These are phyloP conservation scores for Sitophilus oryzae DNA, from an alignment of 1,140 invertebrate genomes.

Conservation along the genomic window DNA sequence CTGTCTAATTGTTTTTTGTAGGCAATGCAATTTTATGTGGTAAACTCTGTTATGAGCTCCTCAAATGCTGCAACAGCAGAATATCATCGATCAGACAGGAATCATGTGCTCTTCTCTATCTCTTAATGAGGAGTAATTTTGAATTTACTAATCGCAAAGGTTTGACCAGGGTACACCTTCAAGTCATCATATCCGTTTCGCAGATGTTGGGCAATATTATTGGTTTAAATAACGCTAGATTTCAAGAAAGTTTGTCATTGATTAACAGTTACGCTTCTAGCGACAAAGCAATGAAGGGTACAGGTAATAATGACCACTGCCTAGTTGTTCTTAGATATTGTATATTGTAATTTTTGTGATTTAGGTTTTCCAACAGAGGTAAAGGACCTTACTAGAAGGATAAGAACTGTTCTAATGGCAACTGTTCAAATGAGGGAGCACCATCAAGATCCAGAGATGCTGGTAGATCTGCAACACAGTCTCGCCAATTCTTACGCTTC, in stretches of 20 bases:
- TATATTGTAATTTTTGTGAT: conserved; percentile 14
- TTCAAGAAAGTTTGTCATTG: conserved; percentile 85
- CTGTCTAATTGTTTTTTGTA: no score
- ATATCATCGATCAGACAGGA: conserved; percentile 76
- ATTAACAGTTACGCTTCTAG: conserved; percentile 90
- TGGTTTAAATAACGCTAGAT: conserved; percentile 79
- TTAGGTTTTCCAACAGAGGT: conserved; percentile 79
- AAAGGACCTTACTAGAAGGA: conserved; percentile 85
- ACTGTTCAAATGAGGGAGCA: conserved; percentile 88
- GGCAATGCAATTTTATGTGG: conserved; percentile 80
- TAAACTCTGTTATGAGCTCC: conserved; percentile 73
- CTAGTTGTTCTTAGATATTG: neutral
- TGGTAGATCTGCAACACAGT: conserved; percentile 88
- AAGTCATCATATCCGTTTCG: conserved; percentile 88
- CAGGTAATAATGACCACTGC: conserved; percentile 54
- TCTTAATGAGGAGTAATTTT: conserved; percentile 90
- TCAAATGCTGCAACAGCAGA: conserved; percentile 75
- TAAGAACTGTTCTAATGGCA: conserved; percentile 89
- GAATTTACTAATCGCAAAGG: conserved; percentile 78
- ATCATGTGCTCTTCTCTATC: conserved; percentile 82
- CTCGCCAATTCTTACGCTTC: conserved; percentile 91
- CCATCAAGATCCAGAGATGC: conserved; percentile 82
- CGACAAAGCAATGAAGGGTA: conserved; percentile 90
- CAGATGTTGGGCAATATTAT: conserved; percentile 83
- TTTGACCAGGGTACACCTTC: conserved; percentile 78